Evolutionary conservation across 2,797 vertebrate genomes (phyloP).

Genomic region (Xiphorhynchus erythropygius): DNA sequence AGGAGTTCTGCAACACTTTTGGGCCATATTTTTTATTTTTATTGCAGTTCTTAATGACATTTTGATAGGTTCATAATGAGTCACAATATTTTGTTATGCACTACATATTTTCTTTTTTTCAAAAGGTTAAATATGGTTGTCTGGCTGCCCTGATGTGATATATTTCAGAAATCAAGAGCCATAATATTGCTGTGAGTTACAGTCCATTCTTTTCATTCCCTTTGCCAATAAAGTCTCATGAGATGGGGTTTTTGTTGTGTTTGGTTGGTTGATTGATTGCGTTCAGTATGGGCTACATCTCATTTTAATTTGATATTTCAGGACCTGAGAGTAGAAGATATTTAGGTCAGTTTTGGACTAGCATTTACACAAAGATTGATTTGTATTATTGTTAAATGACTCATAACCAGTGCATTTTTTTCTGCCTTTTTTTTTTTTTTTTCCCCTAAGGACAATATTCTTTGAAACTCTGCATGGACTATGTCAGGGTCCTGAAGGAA

Average conservation of each 20-base stretch:
- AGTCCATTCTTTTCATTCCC: not conserved
- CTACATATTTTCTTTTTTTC: not conserved
- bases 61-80: conserved; percentile 34
- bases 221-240: not conserved
- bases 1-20: not conserved
- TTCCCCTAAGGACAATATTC: not conserved
- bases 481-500: not conserved
- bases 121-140: not conserved
- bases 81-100: conserved; percentile 12
- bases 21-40: not conserved
- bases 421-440: not conserved
- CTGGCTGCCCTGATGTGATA: not conserved
- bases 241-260: fast-evolving
- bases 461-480: not conserved
- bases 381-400: not conserved
- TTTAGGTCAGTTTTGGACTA: not conserved
- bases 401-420: not conserved
- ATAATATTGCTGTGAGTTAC: not conserved
- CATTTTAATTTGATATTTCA: not conserved
- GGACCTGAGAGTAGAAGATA: not conserved
- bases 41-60: conserved; percentile 9
- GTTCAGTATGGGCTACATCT: not conserved
- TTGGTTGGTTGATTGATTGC: fast-evolving
- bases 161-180: conserved; percentile 2
- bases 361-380: not conserved